A percentile compares a stretch with the other conserved stretches of the same genome.
Evolutionary conservation across 2,113 vertebrate genomes (phyloP).

Genomic region (Accipiter cooperii): DNA sequence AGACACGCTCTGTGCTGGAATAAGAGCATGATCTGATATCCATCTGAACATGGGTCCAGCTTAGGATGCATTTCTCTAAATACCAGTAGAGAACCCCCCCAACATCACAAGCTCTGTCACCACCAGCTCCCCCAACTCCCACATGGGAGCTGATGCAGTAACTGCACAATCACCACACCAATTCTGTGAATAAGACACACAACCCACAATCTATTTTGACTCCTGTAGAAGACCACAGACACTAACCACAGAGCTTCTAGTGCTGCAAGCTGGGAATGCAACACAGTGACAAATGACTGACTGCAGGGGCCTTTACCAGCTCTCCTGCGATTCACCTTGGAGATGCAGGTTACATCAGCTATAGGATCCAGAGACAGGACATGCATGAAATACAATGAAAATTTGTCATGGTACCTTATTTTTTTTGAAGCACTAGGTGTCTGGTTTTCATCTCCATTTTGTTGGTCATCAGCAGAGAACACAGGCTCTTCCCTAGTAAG

Average conservation of each 20-base stretch:
- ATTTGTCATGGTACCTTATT: conserved; percentile 16
- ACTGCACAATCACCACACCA: background rate
- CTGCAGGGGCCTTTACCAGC: background rate
- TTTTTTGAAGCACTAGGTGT: background rate
- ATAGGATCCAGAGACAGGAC: background rate
- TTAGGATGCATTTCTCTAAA: background rate
- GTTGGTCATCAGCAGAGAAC: background rate
- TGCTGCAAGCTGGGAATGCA: background rate
- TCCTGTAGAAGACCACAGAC: background rate
- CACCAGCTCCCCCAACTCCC: no score
- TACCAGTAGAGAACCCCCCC: background rate
- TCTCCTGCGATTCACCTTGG: background rate
- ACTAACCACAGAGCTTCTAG: background rate
- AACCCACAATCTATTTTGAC: background rate
- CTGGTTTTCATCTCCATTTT: background rate
- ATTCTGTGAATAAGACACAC: background rate
- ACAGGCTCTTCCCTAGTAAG: background rate
- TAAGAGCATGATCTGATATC: background rate
- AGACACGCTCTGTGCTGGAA: background rate
- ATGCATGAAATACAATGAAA: background rate
- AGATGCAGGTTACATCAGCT: background rate
- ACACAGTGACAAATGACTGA: background rate
- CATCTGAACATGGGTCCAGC: background rate
- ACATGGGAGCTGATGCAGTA: background rate
- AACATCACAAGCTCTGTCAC: background rate